These are phyloP conservation scores for Lycodopsis pacificus DNA, from an alignment of 2,797 vertebrate genomes.

Conservation along the genomic window DNA sequence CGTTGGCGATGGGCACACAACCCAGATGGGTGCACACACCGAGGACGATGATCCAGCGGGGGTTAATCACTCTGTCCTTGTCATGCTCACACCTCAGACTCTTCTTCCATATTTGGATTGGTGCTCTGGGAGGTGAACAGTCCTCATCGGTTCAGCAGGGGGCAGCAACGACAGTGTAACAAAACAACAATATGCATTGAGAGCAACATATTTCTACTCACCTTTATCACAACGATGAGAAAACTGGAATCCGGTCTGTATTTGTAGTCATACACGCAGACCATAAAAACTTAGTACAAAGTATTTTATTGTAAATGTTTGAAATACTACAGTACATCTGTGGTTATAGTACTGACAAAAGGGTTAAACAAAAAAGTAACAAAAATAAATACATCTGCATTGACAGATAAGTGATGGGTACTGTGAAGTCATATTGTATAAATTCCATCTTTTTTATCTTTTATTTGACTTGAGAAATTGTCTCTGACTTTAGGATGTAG, in stretches of 20 bases:
- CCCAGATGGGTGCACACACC: too few relatives aligned
- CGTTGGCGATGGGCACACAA: too few relatives aligned
- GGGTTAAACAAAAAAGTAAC: constrained; percentile 66
- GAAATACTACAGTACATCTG: constrained; percentile 78
- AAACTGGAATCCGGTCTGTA: neutral
- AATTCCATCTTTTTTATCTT: constrained; percentile 7
- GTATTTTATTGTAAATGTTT: constrained; percentile 84
- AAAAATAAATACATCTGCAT: constrained; percentile 84
- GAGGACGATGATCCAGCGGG: too few relatives aligned
- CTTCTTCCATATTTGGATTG: neutral
- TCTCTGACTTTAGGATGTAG: constrained; percentile 24
- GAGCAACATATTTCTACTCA: neutral
- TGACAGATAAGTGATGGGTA: constrained; percentile 46
- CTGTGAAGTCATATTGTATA: constrained; percentile 25
- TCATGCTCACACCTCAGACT: too few relatives aligned
- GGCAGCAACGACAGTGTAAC: constrained; percentile 21
- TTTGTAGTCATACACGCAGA: neutral
- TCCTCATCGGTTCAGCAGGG: constrained; percentile 51
- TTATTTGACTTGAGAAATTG: constrained; percentile 21
- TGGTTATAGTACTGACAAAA: constrained; percentile 72
- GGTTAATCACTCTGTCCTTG: too few relatives aligned
- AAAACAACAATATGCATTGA: rapidly evolving
- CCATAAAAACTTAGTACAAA: constrained; percentile 65
- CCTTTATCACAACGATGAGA: neutral
- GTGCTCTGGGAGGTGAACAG: neutral